phyloP scores from a whole-genome alignment of 2,113 vertebrate genomes.

The Petaurus breviceps region DNA sequence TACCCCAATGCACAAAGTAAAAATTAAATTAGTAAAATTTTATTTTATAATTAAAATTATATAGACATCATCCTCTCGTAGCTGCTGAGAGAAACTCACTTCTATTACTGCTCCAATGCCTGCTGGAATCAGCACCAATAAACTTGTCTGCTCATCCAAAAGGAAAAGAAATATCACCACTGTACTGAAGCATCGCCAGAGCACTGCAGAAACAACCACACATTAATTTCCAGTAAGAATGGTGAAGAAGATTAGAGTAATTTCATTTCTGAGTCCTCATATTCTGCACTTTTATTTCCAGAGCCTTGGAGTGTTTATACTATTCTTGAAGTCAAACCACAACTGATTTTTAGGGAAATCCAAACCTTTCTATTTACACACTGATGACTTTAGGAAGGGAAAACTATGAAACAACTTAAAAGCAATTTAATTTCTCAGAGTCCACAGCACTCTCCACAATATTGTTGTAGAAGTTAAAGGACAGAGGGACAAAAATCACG shows the following conservation, averaged over 20 bases:
- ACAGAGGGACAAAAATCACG: background rate
- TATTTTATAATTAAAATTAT: background rate
- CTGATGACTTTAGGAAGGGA: too few relatives aligned
- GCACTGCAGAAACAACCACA: slow-evolving; percentile 82
- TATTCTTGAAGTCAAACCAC: background rate
- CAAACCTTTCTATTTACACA: too few relatives aligned
- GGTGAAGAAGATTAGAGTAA: background rate
- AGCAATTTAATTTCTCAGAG: background rate
- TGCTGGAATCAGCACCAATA: slow-evolving; percentile 93
- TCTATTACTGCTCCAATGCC: slow-evolving; percentile 93
- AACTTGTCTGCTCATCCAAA: slow-evolving; percentile 93
- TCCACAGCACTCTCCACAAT: background rate
- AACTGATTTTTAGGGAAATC: background rate
- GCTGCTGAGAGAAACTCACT: slow-evolving; percentile 83
- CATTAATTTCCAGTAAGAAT: slow-evolving; percentile 59
- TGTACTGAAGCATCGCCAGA: slow-evolving; percentile 96
- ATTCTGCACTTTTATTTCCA: background rate
- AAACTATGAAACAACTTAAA: background rate
- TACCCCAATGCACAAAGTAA: background rate
- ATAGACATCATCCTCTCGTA: background rate
- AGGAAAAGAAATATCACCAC: slow-evolving; percentile 96
- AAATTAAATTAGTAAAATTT: background rate
- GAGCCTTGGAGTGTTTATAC: accelerated
- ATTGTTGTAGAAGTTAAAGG: background rate
- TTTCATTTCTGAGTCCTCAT: background rate